Base-by-base conservation (phyloP, 2,888 invertebrate species). In the Callinectes sapidus region DNA sequence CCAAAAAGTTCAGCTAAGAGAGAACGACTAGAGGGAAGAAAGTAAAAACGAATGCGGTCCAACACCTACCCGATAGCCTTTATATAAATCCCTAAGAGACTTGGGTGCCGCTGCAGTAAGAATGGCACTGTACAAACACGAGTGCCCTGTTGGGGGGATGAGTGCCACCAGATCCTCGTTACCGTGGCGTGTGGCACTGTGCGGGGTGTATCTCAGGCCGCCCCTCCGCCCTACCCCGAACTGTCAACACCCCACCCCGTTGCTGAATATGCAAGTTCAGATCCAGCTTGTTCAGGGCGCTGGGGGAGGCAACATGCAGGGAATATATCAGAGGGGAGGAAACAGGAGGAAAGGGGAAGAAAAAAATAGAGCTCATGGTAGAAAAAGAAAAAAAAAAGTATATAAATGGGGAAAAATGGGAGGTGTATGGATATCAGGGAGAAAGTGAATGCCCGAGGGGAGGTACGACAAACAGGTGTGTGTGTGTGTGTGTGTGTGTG, bases 201-300 rank as follows among this genome's bases (percentile, higher is more conserved):
- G 89, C 48, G 89, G 66, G 71, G 89, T 48, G 71, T 89, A 89
- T 89, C 89, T 89, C 89, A 71, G 42, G 23, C 23, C 18, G 71
- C 81, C 16, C 90, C 90, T 48, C 87, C 87, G n/a, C 88, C 54
- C 48, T 23, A 39, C 81, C 54, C 88, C 48, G n/a, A 90, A 81
- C 87, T 92, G 89, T 92, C 92, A 90, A 90, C 90, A 90, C 86
- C 90, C 90, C 23, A 28, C 89, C 71, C 91, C 39, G 35, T 16
- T 66, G 16, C 77, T 92, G 92, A 90, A 92, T 92, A 92, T 92
- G 92, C 92, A 92, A 89, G 81, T 92, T 90, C 92, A 92, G 92
- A 90, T 61, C 87, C 86, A 91, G 87, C 87, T 86, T 91, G 91
- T 87, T 87, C 39, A 89, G 91, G 71, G 71, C 87, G 90, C n/a